Conservation (phyloP, 2,113 vertebrate genomes). For the Brachirus orientalis region DNA sequence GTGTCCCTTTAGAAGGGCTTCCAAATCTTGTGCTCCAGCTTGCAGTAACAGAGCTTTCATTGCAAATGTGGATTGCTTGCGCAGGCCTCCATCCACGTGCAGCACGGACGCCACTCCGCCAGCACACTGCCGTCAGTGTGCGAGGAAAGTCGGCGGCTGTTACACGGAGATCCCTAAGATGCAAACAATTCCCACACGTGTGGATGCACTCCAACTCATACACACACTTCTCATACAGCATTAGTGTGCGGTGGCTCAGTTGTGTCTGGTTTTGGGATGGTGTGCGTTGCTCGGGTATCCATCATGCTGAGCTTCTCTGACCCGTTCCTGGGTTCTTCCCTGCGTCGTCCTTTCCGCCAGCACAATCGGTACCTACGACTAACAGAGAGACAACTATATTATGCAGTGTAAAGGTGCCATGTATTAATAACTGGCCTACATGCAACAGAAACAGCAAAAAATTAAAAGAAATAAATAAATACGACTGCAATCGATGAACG, state of each 20-base stretch:
- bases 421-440: not conserved
- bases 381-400: slow-evolving; percentile 8
- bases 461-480: too few species aligned
- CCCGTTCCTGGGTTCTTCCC: slow-evolving; percentile 55
- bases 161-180: slow-evolving; percentile 16
- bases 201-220: not conserved
- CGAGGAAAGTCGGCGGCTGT: slow-evolving; percentile 47
- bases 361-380: slow-evolving; percentile 58
- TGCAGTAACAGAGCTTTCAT: not conserved
- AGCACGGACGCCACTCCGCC: not conserved
- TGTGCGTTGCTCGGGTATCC: slow-evolving; percentile 13
- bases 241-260: slow-evolving; percentile 32
- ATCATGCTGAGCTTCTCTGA: slow-evolving; percentile 71
- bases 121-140: not conserved
- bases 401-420: not conserved
- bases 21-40: not conserved
- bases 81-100: not conserved
- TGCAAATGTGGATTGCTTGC: not conserved
- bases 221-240: slow-evolving; percentile 48
- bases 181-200: slow-evolving; percentile 14
- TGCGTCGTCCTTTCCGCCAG: slow-evolving; percentile 34
- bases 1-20: not conserved
- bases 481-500: too few species aligned
- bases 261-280: slow-evolving; percentile 9
- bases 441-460: not conserved